Conservation (phyloP, 1,140 invertebrate species). For the Sinella curviseta region DNA sequence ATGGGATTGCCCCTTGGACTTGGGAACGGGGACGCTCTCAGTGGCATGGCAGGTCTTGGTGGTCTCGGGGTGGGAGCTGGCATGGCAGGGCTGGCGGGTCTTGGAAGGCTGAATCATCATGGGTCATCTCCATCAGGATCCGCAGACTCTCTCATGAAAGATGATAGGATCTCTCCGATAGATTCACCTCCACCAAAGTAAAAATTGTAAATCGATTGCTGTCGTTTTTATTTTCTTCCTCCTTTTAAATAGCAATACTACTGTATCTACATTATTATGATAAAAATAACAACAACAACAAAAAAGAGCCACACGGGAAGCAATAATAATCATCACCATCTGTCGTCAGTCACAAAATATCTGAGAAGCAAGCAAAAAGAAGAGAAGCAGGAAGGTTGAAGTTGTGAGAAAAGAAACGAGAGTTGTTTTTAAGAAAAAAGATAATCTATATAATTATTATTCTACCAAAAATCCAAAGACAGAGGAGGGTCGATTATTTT, state of each 20-base stretch:
- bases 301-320: conserved; percentile 2
- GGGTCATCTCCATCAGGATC: conserved; percentile 39
- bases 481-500: not conserved
- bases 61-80: conserved; percentile 1
- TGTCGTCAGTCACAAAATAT: not conserved
- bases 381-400: not conserved
- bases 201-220: conserved; percentile 25
- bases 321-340: conserved; percentile 13
- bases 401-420: not conserved
- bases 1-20: conserved; percentile 44
- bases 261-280: not conserved
- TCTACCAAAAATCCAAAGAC: not conserved
- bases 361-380: not conserved
- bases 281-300: not conserved
- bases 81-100: conserved; percentile 32
- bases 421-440: too few species aligned
- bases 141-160: conserved; percentile 46
- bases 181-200: conserved; percentile 49
- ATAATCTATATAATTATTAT: not conserved
- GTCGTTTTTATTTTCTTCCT: not conserved
- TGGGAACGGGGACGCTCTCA: conserved; percentile 35
- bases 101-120: conserved; percentile 29
- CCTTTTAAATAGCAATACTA: conserved; percentile 10
- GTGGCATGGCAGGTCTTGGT: conserved; percentile 15
- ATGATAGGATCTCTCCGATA: conserved; percentile 49